Base-by-base conservation (phyloP, 2,888 invertebrate genomes). In the Eristalinus sepulchralis region DNA sequence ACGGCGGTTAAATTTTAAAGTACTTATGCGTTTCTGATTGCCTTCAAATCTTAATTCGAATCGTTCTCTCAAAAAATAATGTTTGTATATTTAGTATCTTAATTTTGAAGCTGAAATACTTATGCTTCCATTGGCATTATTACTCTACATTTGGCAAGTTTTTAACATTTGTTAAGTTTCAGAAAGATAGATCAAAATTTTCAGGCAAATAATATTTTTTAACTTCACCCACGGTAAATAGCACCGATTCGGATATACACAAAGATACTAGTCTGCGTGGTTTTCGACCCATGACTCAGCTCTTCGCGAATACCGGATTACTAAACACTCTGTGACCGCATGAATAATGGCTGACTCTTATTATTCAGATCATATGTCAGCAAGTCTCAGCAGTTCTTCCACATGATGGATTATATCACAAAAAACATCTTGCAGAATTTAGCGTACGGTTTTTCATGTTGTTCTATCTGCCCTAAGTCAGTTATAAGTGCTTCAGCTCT, bases 341-440 rank as follows among this genome's bases (percentile, higher is more conserved):
- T 68, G 59, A 66, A 27, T 53, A 72, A 72, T 55, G 20, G 13
- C 17, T 20, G 27, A 24, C 67, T 59, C 34, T 80, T 73, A 67
- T 70, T 82, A 85, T 85, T 85, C 85, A 81, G 77, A 63, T 55
- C 80, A 62, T 76, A 71, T 80, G 80, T 53, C 71, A 75, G 11
- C 59, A 36, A 68, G 57, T 67, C 66, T 81, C 71, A 60, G 78
- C 77, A 70, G 53, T 66, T 85, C 68, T 64, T 78, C 82, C 33
- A n/a, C 31, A 66, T 85, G 86, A 86, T 83, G 75, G 31, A 86
- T 86, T 83, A 62, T 83, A 86, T 86, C 86, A 33, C 57, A 13
- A 60, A 17, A 34, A 24, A 36, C 78, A 86, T 86, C 86, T 82
- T 55, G 78, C 57, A 73, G 78, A 86, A 78, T 55, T 70, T 60